Conservation (phyloP, 2,888 invertebrate species). For the Drosophila merina region DNA sequence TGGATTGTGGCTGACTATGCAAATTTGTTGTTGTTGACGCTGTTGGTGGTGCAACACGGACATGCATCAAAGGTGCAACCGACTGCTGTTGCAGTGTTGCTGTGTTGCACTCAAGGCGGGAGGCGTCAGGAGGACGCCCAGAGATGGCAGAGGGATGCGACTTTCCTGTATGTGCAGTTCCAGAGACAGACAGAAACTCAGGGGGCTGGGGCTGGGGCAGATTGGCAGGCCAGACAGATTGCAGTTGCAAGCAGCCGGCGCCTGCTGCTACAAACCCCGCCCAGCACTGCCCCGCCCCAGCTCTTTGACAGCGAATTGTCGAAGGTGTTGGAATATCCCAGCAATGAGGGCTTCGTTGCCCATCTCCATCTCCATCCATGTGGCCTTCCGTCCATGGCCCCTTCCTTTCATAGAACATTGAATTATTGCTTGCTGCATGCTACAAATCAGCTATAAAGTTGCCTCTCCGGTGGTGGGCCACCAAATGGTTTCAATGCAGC, state of each 20-base stretch:
- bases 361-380: not conserved
- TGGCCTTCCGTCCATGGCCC: not conserved
- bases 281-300: not conserved
- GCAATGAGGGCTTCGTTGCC: conserved; percentile 50
- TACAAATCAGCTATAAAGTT: conserved; percentile 64
- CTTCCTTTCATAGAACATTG: conserved; percentile 63
- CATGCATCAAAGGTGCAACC: conserved; percentile 78
- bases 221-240: conserved; percentile 62
- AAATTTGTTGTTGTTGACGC: conserved; percentile 41
- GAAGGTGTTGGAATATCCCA: conserved; percentile 74
- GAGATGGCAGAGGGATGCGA: conserved; percentile 30
- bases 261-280: conserved; percentile 25
- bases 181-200: conserved; percentile 9
- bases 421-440: conserved; percentile 77
- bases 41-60: conserved; percentile 70
- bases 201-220: conserved; percentile 16
- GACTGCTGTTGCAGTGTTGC: conserved; percentile 48
- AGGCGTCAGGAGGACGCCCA: conserved; percentile 63
- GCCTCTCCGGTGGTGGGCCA: conserved; percentile 40
- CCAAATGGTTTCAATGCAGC: conserved; percentile 58
- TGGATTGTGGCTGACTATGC: conserved; percentile 21
- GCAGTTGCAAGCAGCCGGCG: conserved; percentile 69
- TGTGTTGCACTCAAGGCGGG: conserved; percentile 65
- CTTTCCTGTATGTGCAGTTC: not conserved
- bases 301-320: conserved; percentile 57